Evolutionary conservation across 1,140 invertebrate genomes (phyloP).

Genomic region (Ceratosolen fusciceps): DNA sequence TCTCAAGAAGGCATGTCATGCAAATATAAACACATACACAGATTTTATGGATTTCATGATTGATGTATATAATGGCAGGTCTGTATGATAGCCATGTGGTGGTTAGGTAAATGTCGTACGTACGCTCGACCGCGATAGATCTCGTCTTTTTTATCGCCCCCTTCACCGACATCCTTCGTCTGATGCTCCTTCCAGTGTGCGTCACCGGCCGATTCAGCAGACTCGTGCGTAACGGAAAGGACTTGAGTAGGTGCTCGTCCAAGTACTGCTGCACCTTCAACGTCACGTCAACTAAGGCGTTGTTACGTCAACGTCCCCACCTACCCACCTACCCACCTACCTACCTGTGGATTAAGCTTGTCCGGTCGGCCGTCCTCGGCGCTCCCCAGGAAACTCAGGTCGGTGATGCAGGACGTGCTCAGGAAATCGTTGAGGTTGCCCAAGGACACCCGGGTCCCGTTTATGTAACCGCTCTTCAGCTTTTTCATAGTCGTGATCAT

Average conservation of each 20-base stretch:
- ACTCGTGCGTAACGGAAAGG: constrained; percentile 80
- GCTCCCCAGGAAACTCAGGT: constrained; percentile 93
- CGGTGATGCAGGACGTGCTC: constrained; percentile 95
- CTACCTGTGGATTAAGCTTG: constrained; percentile 70
- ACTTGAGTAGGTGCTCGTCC: constrained; percentile 87
- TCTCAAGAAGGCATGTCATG: constrained; percentile 52
- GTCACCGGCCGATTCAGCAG: constrained; percentile 73
- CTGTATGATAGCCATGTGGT: too few relatives aligned
- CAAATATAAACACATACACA: constrained; percentile 54
- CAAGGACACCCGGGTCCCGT: constrained; percentile 94
- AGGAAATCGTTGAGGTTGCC: constrained; percentile 93
- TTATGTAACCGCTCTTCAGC: constrained; percentile 98
- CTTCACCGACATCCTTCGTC: constrained; percentile 84
- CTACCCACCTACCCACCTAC: too few relatives aligned
- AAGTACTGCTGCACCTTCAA: constrained; percentile 87
- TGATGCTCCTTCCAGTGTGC: constrained; percentile 73
- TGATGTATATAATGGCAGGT: too few relatives aligned
- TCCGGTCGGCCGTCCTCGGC: constrained; percentile 92
- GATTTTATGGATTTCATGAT: too few relatives aligned
- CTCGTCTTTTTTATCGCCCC: constrained; percentile 90
- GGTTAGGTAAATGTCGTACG: too few relatives aligned
- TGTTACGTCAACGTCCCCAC: too few relatives aligned
- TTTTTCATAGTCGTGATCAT: constrained; percentile 99
- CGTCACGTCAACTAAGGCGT: too few relatives aligned
- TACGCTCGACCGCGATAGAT: constrained; percentile 88